Percentiles rank a stretch among this genome's conserved stretches.
These are phyloP conservation scores for Periophthalmus modestus DNA, from an alignment of 2,113 vertebrate genomes.

Conservation along the genomic window DNA sequence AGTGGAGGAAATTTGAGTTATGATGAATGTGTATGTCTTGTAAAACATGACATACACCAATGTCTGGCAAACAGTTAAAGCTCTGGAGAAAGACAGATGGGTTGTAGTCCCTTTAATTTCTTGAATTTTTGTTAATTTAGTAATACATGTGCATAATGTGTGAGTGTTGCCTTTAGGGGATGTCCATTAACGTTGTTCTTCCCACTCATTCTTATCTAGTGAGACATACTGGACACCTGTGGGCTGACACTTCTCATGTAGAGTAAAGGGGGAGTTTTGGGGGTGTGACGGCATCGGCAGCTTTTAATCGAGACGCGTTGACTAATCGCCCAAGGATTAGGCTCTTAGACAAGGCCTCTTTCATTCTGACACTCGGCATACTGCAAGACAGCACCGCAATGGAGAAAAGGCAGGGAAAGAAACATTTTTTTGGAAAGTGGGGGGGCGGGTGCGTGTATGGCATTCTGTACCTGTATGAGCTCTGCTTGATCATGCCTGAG, in stretches of 20 bases:
- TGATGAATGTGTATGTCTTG: neutral
- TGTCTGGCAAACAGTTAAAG: neutral
- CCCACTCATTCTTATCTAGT: conserved; percentile 31
- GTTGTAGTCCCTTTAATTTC: neutral
- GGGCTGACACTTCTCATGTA: conserved; percentile 39
- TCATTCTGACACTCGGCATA: conserved; percentile 64
- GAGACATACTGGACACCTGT: conserved; percentile 69
- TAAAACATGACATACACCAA: neutral
- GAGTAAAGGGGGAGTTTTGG: neutral
- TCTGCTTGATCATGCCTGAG: conserved; percentile 74
- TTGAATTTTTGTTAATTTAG: neutral
- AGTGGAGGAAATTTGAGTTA: neutral
- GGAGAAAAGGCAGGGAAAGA: conserved; percentile 6
- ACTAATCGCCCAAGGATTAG: conserved; percentile 77
- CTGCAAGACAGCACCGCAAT: conserved; percentile 22
- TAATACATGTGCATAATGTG: conserved; percentile 11
- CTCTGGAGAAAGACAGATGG: neutral
- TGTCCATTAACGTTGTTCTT: conserved; percentile 34
- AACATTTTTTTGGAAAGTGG: conserved; percentile 35
- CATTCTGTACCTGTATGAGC: conserved; percentile 67
- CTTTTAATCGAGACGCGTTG: conserved; percentile 71
- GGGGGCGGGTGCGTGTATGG: conserved; percentile 51
- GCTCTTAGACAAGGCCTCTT: conserved; percentile 75
- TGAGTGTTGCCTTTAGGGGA: conserved; percentile 32
- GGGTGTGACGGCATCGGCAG: conserved; percentile 46